Evolutionary conservation across 1,140 invertebrate genomes (phyloP).

Genomic region (Ceratina australensis): DNA sequence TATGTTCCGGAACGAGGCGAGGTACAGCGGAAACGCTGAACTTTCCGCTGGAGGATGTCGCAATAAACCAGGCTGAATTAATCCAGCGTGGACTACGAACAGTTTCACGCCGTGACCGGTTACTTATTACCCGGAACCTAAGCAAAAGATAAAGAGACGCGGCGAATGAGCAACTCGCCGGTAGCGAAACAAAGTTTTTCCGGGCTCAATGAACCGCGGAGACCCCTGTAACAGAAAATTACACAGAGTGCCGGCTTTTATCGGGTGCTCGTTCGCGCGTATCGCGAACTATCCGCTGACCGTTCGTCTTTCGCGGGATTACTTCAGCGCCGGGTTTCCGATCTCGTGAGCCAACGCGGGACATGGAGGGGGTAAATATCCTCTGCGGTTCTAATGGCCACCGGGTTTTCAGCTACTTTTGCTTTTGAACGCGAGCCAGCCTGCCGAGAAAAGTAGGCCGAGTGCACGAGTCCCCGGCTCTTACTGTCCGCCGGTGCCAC

Average conservation of each 20-base stretch:
- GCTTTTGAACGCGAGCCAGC: slow-evolving; percentile 57
- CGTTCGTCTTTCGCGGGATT: slow-evolving; percentile 52
- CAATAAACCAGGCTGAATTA: slow-evolving; percentile 61
- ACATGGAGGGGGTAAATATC: slow-evolving; percentile 48
- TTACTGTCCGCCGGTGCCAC: slow-evolving; percentile 8
- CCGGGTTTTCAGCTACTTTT: slow-evolving; percentile 56
- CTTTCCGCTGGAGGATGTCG: slow-evolving; percentile 37
- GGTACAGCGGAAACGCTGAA: slow-evolving; percentile 17
- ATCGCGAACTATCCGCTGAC: slow-evolving; percentile 38
- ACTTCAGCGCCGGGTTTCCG: slow-evolving; percentile 36
- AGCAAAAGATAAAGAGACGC: neutral
- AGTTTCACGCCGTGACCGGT: slow-evolving; percentile 34
- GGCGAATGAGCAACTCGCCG: neutral
- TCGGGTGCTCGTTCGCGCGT: slow-evolving; percentile 45
- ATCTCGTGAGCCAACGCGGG: slow-evolving; percentile 12
- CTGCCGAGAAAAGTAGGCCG: slow-evolving; percentile 40
- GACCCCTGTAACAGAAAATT: slow-evolving; percentile 50
- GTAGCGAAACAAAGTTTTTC: slow-evolving; percentile 38
- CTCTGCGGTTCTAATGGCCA: slow-evolving; percentile 50
- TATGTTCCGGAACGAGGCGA: slow-evolving; percentile 1
- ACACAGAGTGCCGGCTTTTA: slow-evolving; percentile 42
- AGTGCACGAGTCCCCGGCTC: slow-evolving; percentile 17
- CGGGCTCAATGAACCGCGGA: slow-evolving; percentile 47
- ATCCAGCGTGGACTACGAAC: slow-evolving; percentile 41
- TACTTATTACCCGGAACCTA: slow-evolving; percentile 27